Evolutionary conservation across 2,113 vertebrate genomes (phyloP), one percentile per base, ranked within the genome.

Genomic region (Prinia subflava): DNA sequence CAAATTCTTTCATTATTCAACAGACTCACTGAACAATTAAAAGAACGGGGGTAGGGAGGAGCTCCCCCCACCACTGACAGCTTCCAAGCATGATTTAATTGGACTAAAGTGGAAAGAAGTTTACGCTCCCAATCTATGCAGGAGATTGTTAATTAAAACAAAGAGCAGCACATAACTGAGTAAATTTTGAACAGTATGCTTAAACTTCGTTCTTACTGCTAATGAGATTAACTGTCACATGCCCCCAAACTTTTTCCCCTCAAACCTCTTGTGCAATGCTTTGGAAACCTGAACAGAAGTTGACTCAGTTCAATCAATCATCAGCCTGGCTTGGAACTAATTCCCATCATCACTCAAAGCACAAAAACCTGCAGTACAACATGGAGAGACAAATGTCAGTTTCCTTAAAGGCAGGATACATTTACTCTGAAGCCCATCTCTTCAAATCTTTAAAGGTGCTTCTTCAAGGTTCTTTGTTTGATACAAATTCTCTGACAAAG

Each of bases 161-260:
- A 98, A 98, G 95, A 96, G 67, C 92, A 90, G 95, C 83, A 96
- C 84, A 95, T 94, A 97, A 69, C 80, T 16, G 37, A 42, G 89
- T 20, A 60, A 68, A 89, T 94, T 96, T 96, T 93, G 92, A 94
- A 83, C 69, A 94, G 87, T 35, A 57, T 70, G 87, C 87, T 97
- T 96, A 97, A 91, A 91, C 52, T 90, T 92, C 88, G 93, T 82
- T 80, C 92, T 96, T 93, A 85, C 62, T 69, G 73, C 90, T 96
- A 97, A 94, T 94, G 88, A 97, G 98, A 97, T 98, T 98, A 98
- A 53, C 63, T 75, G 94, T 97, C 97, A 96, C 93, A 97, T 97
- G 97, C 82, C 60, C 63, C 52, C 69, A 90, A 46, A 88, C 37
- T 71, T 96, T 89, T 44, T 52, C 84, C 52, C 44, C 77, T 92